Evolutionary conservation across 2,797 vertebrate species (phyloP), one percentile per base, ranked within the genome.

Genomic region (Phalloptychus januarius): DNA sequence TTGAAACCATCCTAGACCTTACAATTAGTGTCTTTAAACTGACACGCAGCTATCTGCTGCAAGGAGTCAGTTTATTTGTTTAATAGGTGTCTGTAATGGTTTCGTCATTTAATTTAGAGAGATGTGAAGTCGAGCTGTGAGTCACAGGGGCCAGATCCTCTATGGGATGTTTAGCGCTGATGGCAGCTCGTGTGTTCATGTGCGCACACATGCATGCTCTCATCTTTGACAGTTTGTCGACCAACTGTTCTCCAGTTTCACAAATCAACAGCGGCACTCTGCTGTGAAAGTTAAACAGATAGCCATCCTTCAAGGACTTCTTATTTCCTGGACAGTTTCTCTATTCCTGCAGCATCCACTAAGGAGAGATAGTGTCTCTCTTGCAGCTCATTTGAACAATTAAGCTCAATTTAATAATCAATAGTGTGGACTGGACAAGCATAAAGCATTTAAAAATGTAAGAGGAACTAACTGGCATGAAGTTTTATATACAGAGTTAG

Each of bases 161-260:
- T 75, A 86, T 78, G 76, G 71, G 85, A 44, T 74, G 78, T 80
- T 84, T 31, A 33, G 75, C 58, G n/a, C 45, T 86, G 89, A 90
- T 67, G 74, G 79, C 36, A 74, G 31, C 56, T 79, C 54, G 69
- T 78, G 69, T 79, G 85, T 85, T 79, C 61, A 25, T 76, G 48
- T 38, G 31, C 46, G 81, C 65, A 79, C 77, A 81, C 84, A 72
- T 33, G 48, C 67, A 40, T 67, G 7, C 71, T 18, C 79, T 88
- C 91, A 93, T 89, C 91, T 91, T 91, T 80, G 84, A 88, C 91
- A 92, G 91, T 92, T 92, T 92, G 91, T 88, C 84, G 79, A 91
- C 85, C 46, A 15, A 54, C 80, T 79, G 71, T 40, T 36, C 72
- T 74, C 71, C 70, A 61, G 50, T 87, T 91, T 93, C 81, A 80